A percentile compares a stretch with the other conserved stretches of the same genome.
Conservation (phyloP, 2,113 vertebrate species). For the Micromys minutus region DNA sequence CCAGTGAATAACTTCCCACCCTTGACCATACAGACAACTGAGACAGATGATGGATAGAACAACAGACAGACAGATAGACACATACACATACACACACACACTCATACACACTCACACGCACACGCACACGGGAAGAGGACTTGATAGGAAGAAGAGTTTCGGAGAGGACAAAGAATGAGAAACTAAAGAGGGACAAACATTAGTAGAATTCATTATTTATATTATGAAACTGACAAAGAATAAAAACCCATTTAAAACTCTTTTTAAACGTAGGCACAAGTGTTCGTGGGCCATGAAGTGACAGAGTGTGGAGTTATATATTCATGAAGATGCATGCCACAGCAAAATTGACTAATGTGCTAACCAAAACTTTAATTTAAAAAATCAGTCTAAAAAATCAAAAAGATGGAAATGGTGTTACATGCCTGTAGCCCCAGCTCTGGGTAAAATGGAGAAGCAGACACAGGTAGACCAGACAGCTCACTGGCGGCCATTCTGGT, state of each 20-base stretch:
- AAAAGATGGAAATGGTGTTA: neutral
- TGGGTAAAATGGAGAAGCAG: neutral
- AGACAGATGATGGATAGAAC: no score
- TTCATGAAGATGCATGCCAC: neutral
- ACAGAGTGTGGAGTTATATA: neutral
- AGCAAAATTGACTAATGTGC: neutral
- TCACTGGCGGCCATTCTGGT: neutral
- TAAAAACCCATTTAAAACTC: neutral
- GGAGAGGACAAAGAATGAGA: neutral
- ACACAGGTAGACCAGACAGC: neutral
- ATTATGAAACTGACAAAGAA: neutral
- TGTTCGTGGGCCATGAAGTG: no score
- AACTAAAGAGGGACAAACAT: neutral
- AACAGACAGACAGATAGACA: neutral
- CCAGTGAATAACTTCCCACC: neutral
- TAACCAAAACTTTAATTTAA: neutral
- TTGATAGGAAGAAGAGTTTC: neutral
- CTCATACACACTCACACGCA: neutral
- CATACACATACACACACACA: neutral
- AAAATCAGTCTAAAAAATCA: neutral
- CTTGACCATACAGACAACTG: neutral
- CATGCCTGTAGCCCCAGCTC: neutral
- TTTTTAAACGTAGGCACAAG: neutral
- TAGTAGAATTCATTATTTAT: neutral
- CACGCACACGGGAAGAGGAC: neutral